These are phyloP conservation scores for Pristionchus pacificus DNA, from an alignment of 1,140 invertebrate genomes.

Conservation along the genomic window DNA sequence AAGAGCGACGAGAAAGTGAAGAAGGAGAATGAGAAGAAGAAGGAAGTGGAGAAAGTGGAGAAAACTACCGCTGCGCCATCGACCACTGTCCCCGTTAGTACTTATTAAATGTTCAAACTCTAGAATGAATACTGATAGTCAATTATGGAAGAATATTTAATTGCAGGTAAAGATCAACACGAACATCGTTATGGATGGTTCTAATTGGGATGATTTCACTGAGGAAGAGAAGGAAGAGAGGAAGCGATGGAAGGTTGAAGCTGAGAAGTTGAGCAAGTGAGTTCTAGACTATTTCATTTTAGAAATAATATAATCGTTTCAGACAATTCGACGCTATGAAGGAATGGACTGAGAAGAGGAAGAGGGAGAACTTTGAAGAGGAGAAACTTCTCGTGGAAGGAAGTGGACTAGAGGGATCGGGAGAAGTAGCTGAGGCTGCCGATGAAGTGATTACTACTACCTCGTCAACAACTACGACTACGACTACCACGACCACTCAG, in stretches of 20 bases:
- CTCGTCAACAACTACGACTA: too few species aligned
- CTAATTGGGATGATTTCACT: background rate
- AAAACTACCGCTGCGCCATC: too few species aligned
- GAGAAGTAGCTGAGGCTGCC: too few species aligned
- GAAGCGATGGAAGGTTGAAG: background rate
- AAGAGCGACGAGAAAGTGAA: background rate
- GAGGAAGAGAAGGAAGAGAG: background rate
- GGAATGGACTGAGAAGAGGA: background rate
- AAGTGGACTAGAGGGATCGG: too few species aligned
- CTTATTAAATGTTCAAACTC: background rate
- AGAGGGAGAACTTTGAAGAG: background rate
- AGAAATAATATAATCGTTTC: background rate
- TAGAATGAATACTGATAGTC: background rate
- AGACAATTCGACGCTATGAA: background rate
- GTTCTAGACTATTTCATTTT: background rate
- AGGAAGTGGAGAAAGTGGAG: background rate
- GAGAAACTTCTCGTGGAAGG: too few species aligned
- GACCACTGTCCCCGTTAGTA: too few species aligned
- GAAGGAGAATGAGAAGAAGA: constrained; percentile 34
- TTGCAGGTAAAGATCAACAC: background rate
- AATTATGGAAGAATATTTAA: background rate
- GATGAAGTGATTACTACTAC: too few species aligned
- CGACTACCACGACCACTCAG: too few species aligned
- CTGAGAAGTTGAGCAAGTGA: background rate
- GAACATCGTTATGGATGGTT: background rate